These are phyloP conservation scores for Microchirus variegatus DNA, from an alignment of 2,797 vertebrate genomes.

Conservation along the genomic window DNA sequence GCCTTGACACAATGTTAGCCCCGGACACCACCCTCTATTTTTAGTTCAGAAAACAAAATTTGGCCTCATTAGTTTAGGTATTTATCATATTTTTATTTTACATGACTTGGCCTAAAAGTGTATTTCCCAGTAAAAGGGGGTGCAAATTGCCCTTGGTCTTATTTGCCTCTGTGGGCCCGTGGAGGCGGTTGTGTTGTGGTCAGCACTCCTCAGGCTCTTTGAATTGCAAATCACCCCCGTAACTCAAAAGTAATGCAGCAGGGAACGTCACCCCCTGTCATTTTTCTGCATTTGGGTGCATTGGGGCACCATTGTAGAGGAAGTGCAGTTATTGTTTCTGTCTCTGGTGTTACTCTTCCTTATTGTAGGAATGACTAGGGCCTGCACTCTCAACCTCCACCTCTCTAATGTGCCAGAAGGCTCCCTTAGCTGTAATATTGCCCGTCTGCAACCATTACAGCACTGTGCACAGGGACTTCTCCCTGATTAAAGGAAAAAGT, in stretches of 20 bases:
- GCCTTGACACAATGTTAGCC: slow-evolving; percentile 72
- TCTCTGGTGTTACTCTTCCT: slow-evolving; percentile 77
- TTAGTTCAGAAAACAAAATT: slow-evolving; percentile 76
- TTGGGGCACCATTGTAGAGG: slow-evolving; percentile 74
- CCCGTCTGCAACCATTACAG: slow-evolving; percentile 60
- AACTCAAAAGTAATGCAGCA: slow-evolving; percentile 84
- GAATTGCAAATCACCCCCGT: slow-evolving; percentile 83
- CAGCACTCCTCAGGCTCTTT: slow-evolving; percentile 83
- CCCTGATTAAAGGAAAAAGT: slow-evolving; percentile 63
- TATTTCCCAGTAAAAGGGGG: slow-evolving; percentile 71
- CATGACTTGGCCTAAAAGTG: slow-evolving; percentile 80
- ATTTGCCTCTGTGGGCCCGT: slow-evolving; percentile 79
- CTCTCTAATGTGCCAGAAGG: slow-evolving; percentile 66
- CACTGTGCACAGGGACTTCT: slow-evolving; percentile 46
- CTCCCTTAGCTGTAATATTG: slow-evolving; percentile 73
- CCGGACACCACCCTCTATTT: slow-evolving; percentile 57
- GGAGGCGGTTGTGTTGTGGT: slow-evolving; percentile 80
- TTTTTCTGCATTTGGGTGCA: slow-evolving; percentile 84
- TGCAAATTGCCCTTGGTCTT: slow-evolving; percentile 80
- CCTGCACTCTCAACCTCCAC: slow-evolving; percentile 70
- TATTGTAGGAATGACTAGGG: slow-evolving; percentile 76
- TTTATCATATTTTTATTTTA: slow-evolving; percentile 83
- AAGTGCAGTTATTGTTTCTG: slow-evolving; percentile 82
- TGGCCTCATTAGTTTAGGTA: slow-evolving; percentile 78
- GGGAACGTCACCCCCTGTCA: slow-evolving; percentile 79